Evolutionary conservation across 2,888 invertebrate genomes (phyloP).

Genomic region (Eudasyphora cyanicolor): DNA sequence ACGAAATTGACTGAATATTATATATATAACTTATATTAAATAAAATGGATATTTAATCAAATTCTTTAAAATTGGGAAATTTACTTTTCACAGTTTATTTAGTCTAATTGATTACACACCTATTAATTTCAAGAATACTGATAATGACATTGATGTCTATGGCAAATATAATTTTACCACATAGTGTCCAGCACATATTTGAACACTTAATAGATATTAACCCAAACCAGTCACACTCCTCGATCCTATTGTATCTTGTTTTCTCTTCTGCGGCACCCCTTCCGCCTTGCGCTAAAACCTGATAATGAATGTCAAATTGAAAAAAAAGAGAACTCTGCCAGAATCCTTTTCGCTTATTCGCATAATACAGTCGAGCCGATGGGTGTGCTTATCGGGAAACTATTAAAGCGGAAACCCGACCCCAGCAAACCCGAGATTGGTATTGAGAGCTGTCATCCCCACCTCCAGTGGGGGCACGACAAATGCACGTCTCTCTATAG

Average conservation of each 20-base stretch:
- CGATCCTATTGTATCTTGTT: no score
- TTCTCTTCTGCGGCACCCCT: neutral
- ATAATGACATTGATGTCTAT: neutral
- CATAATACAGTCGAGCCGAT: neutral
- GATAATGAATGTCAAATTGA: slow-evolving; percentile 19
- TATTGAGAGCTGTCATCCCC: neutral
- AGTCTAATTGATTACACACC: no score
- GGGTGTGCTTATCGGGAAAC: neutral
- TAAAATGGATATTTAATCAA: no score
- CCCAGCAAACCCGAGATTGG: neutral
- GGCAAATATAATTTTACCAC: slow-evolving; percentile 59
- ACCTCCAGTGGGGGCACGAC: neutral
- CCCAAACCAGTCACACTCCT: slow-evolving; percentile 19
- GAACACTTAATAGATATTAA: slow-evolving; percentile 58
- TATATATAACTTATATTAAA: no score
- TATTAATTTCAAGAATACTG: no score
- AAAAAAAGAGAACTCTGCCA: neutral
- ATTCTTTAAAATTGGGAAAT: no score
- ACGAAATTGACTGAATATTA: no score
- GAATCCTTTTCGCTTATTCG: slow-evolving; percentile 41
- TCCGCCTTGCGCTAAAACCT: slow-evolving; percentile 18
- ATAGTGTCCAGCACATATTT: slow-evolving; percentile 56
- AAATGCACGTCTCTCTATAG: no score
- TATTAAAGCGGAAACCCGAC: neutral
- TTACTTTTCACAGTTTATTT: no score